phyloP scores from a whole-genome alignment of 2,888 invertebrate species.

The Strigamia crassipes region DNA sequence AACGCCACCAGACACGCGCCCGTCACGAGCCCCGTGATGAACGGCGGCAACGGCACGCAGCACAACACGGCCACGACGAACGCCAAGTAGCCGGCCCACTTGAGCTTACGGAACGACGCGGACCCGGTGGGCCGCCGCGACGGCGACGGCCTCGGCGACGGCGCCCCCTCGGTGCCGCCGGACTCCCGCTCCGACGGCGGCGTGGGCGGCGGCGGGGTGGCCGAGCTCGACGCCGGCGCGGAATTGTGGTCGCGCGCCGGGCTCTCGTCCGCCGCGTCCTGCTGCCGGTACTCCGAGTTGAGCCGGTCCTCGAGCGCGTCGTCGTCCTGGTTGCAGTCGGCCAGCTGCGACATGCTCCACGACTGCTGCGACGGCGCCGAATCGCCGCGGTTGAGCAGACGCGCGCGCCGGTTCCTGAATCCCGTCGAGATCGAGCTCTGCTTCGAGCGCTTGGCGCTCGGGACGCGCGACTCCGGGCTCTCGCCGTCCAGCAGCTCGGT shows the following conservation, averaged over 20 bases:
- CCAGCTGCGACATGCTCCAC: constrained; percentile 38
- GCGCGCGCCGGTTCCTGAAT: neutral
- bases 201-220: neutral
- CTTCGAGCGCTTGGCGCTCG: neutral
- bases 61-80: constrained; percentile 60
- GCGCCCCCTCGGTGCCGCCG: too few species aligned
- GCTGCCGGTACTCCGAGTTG: neutral
- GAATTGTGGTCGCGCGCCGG: neutral
- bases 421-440: neutral
- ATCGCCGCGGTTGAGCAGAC: neutral
- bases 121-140: neutral
- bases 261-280: neutral
- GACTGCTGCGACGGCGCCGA: neutral
- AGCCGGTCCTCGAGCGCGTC: constrained; percentile 36
- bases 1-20: constrained; percentile 62
- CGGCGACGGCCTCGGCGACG: neutral
- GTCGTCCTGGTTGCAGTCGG: neutral
- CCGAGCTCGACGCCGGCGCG: neutral
- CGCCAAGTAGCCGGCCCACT: neutral
- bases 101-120: neutral
- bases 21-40: constrained; percentile 63
- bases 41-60: constrained; percentile 64
- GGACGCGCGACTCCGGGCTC: neutral
- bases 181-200: neutral
- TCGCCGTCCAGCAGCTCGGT: neutral